Conservation (phyloP, 1,140 invertebrate species). For the Neodiprion lecontei region DNA sequence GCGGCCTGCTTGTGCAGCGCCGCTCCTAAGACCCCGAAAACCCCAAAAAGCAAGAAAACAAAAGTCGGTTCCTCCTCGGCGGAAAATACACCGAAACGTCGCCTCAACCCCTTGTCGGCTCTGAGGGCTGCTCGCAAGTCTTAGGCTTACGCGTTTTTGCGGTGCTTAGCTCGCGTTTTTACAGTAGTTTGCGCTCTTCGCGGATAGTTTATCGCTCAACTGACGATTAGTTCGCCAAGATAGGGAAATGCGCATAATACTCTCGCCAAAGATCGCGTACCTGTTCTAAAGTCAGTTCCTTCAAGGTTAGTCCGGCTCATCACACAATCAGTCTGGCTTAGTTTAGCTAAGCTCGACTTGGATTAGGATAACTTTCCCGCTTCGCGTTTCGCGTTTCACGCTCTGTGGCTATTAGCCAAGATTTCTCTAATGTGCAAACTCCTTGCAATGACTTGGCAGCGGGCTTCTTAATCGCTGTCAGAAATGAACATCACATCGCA, state of each 20-base stretch:
- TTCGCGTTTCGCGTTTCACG: no score
- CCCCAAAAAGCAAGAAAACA: conserved; percentile 49
- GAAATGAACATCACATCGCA: no score
- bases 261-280: background rate
- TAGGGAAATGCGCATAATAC: background rate
- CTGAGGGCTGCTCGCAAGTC: conserved; percentile 54
- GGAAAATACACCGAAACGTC: conserved; percentile 51
- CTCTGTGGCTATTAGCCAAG: background rate
- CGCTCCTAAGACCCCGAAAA: conserved; percentile 44
- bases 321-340: no score
- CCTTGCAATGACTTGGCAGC: no score
- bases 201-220: background rate
- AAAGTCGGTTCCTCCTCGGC: conserved; percentile 52
- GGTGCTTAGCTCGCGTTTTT: no score
- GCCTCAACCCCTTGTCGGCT: conserved; percentile 53
- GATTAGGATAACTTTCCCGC: no score
- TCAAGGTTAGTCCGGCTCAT: background rate
- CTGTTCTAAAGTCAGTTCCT: background rate
- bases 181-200: background rate
- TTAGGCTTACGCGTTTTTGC: conserved; percentile 26
- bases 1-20: background rate
- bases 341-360: no score
- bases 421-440: background rate
- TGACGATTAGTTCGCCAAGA: background rate
- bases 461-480: no score